Conservation (phyloP, 2,797 vertebrate species). For the Acestrorhynchus altus region DNA sequence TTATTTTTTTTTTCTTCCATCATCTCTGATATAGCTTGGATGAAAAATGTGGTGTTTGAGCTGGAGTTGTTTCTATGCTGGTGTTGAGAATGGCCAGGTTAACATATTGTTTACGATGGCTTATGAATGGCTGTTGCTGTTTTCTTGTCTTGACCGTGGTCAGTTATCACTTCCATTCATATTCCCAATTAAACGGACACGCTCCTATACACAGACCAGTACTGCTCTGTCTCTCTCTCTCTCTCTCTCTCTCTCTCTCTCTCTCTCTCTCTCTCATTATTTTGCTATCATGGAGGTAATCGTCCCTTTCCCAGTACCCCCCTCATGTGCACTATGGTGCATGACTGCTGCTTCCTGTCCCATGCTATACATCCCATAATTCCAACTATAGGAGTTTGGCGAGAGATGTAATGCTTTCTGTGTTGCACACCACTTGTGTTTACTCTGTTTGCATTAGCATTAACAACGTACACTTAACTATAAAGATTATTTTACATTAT, state of each 20-base stretch:
- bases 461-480: too few relatives aligned
- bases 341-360: slow-evolving; percentile 33
- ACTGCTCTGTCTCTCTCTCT: neutral
- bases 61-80: slow-evolving; percentile 9
- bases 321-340: slow-evolving; percentile 8
- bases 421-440: too few relatives aligned
- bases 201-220: neutral
- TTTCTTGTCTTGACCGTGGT: neutral
- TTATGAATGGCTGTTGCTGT: neutral
- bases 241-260: neutral
- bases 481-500: too few relatives aligned
- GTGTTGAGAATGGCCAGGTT: neutral
- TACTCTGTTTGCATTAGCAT: neutral
- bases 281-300: slow-evolving; percentile 2
- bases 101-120: neutral
- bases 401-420: neutral
- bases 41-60: neutral
- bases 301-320: neutral
- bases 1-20: neutral
- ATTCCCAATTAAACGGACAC: neutral
- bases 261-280: neutral
- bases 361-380: slow-evolving; percentile 34
- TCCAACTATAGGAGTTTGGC: neutral
- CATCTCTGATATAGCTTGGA: neutral
- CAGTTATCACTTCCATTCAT: neutral